Conservation (phyloP, 2,113 vertebrate genomes). For the Psophia crepitans region DNA sequence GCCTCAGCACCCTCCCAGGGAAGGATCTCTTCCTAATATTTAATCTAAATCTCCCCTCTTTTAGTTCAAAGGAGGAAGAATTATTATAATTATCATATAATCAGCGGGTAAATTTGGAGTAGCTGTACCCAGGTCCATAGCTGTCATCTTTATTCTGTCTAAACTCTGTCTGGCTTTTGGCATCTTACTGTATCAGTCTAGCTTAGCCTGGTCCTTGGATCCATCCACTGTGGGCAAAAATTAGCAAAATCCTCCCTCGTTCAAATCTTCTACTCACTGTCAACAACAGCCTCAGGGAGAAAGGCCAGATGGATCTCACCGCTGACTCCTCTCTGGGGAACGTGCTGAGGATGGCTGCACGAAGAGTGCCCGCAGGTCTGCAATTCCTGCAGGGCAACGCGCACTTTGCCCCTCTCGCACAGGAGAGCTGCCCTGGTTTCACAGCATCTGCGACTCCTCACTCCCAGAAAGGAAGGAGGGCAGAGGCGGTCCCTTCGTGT, state of each 20-base stretch:
- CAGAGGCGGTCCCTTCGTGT: neutral
- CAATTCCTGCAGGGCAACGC: neutral
- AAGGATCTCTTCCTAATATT: no score
- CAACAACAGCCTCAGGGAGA: neutral
- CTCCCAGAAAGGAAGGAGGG: neutral
- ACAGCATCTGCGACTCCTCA: neutral
- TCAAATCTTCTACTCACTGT: neutral
- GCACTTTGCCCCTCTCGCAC: neutral
- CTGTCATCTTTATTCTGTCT: neutral
- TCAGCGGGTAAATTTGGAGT: neutral
- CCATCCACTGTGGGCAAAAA: neutral
- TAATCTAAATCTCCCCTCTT: no score
- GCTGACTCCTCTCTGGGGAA: accelerated
- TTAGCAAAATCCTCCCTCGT: neutral
- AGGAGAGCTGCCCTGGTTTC: neutral
- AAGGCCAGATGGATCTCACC: constrained; percentile 15
- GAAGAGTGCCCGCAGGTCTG: neutral
- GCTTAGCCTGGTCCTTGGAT: neutral
- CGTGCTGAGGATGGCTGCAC: neutral
- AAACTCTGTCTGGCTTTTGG: neutral
- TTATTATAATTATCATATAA: neutral
- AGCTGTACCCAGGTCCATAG: neutral
- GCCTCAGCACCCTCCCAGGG: no score
- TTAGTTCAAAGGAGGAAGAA: neutral
- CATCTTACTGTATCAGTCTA: neutral